These are phyloP conservation scores for Euzetes globulus DNA, from an alignment of 2,888 invertebrate species.

Conservation along the genomic window DNA sequence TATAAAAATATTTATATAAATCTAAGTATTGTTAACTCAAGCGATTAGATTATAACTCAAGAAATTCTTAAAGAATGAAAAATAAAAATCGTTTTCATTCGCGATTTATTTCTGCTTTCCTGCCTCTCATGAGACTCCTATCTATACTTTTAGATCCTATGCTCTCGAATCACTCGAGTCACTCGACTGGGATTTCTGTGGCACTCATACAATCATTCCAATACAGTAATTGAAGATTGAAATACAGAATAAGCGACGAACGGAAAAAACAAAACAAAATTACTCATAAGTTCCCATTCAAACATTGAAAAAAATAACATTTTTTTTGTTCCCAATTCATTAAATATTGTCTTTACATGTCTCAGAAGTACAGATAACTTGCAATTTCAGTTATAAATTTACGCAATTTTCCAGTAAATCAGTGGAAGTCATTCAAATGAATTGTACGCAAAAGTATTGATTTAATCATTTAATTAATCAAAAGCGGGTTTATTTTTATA, in stretches of 20 bases:
- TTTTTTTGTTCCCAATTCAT: too few relatives aligned
- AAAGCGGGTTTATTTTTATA: too few relatives aligned
- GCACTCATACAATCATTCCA: neutral
- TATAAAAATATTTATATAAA: slow-evolving; percentile 28
- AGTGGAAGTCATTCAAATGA: too few relatives aligned
- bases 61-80: neutral
- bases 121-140: slow-evolving; percentile 7
- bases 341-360: too few relatives aligned
- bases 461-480: too few relatives aligned
- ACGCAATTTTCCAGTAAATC: too few relatives aligned
- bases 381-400: too few relatives aligned
- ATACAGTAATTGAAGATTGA: neutral
- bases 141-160: neutral
- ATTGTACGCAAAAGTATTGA: too few relatives aligned
- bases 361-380: too few relatives aligned
- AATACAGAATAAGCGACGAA: neutral
- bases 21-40: slow-evolving; percentile 20
- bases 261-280: neutral
- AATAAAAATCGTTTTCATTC: slow-evolving; percentile 10
- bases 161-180: neutral
- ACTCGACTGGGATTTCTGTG: neutral
- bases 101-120: slow-evolving; percentile 14
- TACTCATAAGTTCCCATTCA: too few relatives aligned
- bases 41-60: neutral
- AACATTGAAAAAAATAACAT: too few relatives aligned